These are phyloP conservation scores for Tenodera sinensis DNA, from an alignment of 2,888 invertebrate genomes.

Conservation along the genomic window DNA sequence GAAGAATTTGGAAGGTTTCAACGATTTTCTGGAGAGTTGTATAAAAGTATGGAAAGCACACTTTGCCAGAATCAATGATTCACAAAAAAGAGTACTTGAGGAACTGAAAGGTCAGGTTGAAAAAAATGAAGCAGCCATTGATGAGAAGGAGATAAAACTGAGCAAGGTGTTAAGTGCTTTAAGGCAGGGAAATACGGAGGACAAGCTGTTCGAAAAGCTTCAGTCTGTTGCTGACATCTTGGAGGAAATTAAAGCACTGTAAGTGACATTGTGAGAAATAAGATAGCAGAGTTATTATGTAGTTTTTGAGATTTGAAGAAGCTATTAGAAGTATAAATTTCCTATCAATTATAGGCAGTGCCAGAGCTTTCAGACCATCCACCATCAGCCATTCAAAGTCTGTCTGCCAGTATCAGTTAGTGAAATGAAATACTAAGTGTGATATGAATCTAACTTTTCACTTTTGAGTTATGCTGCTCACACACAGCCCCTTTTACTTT, in stretches of 20 bases:
- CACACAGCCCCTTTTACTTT: too few relatives aligned
- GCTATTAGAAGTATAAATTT: too few relatives aligned
- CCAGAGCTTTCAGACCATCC: too few relatives aligned
- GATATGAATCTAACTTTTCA: too few relatives aligned
- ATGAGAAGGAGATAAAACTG: slow-evolving; percentile 3
- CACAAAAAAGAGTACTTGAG: background rate
- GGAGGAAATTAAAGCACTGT: background rate
- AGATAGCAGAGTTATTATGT: too few relatives aligned
- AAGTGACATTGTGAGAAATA: background rate
- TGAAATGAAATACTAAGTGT: too few relatives aligned
- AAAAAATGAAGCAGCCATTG: background rate
- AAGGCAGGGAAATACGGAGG: slow-evolving; percentile 3
- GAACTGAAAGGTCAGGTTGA: background rate
- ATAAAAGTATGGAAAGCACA: background rate
- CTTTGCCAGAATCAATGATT: background rate
- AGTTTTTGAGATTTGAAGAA: too few relatives aligned
- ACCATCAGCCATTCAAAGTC: too few relatives aligned
- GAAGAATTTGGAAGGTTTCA: background rate
- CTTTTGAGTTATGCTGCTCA: too few relatives aligned
- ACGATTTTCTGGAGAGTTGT: background rate
- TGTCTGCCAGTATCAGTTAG: too few relatives aligned
- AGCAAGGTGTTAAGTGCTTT: background rate
- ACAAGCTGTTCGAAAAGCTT: background rate
- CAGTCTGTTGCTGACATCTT: background rate
- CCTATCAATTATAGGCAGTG: too few relatives aligned